Conservation (phyloP, 1,140 invertebrate genomes). For the Procambarus virginalis region DNA sequence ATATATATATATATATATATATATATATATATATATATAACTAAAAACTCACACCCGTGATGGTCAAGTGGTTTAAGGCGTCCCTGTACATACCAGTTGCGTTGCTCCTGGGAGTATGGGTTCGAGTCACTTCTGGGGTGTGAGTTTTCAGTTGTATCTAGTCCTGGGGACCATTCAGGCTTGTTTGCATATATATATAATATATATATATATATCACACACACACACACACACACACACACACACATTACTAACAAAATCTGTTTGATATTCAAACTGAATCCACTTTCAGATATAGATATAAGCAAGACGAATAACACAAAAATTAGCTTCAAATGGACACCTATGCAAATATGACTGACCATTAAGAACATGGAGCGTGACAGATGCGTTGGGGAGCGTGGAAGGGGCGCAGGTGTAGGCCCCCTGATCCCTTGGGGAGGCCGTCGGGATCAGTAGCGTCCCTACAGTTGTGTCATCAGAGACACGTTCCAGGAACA, state of each 20-base stretch:
- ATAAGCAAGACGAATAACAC: no score
- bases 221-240: not conserved
- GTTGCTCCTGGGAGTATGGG: no score
- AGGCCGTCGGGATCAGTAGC: conserved; percentile 41
- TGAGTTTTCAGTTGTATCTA: no score
- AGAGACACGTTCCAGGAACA: not conserved
- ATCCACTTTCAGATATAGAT: not conserved
- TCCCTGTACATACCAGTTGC: no score
- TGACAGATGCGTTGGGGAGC: conserved; percentile 45
- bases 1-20: no score
- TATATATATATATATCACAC: not conserved
- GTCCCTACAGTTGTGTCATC: conserved; percentile 43
- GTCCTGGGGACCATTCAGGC: no score
- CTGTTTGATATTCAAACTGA: not conserved
- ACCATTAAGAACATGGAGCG: conserved; percentile 59
- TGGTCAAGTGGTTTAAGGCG: no score
- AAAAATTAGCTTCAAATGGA: no score
- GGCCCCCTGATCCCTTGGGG: conserved; percentile 39
- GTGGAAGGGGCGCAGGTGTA: conserved; percentile 52
- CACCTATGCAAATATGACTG: not conserved
- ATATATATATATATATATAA: no score
- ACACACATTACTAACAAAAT: not conserved
- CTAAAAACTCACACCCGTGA: no score
- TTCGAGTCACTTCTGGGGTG: no score
- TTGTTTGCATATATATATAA: not conserved